Evolutionary conservation across 2,888 invertebrate species (phyloP), one percentile per base, ranked within the genome.

Genomic region (Polia nebulosa): DNA sequence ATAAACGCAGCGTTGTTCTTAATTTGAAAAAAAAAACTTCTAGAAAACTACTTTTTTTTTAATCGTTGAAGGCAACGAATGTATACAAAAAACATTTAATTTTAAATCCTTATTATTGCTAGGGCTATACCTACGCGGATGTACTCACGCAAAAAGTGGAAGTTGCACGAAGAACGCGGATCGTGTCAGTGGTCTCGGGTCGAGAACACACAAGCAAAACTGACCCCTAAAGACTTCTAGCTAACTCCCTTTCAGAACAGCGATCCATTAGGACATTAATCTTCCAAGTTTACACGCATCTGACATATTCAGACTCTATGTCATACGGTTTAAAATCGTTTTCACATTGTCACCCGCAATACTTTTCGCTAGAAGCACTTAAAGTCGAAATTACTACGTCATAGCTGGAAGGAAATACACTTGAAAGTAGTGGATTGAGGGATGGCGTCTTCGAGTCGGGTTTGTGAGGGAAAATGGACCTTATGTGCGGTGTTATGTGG

Each of bases 161-260:
- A 92, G 91, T 91, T 89, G 89, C 86, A 88, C 87, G 87, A 93
- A 93, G 94, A 95, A 95, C 95, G 95, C 95, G 95, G 95, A 95
- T 94, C 89, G 91, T 86, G 89, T 88, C 87, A 90, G 88, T 84
- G 85, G 85, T 87, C 79, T 85, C 82, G 73, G 82, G 86, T 83
- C 85, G 82, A 69, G 70, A 68, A 57, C 72, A 78, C 78, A 68
- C 92, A 90, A 90, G 87, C 92, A 80, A 94, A 90, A 90, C 78
- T 91, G 84, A 88, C 86, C 88, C 88, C 85, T 92, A 90, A 86
- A 82, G 80, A 72, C 86, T 76, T 80, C 83, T 81, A 86, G 81
- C 86, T 87, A 87, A 88, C 89, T 89, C 84, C 83, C 88, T 87
- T 90, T 89, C 86, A 87, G 81, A 81, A 82, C 85, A 72, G 65